Conservation (phyloP, 2,797 vertebrate species). For the Dipus sagitta region DNA sequence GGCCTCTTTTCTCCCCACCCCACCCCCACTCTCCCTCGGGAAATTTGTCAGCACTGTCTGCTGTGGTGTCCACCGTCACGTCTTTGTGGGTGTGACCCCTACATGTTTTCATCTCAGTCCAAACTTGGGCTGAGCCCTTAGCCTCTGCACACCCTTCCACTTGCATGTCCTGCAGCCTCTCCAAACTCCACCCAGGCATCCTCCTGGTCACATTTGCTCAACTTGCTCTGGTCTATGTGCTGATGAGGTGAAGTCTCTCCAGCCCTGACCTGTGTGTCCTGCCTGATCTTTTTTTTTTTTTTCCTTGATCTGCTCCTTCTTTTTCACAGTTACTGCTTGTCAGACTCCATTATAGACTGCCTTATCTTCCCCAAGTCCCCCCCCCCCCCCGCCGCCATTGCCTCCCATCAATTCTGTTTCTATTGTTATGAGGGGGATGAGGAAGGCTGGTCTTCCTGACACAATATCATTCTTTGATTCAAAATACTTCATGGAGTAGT, state of each 20-base stretch:
- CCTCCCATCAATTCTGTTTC: slow-evolving; percentile 19
- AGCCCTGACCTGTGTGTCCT: not conserved
- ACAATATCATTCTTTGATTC: slow-evolving; percentile 15
- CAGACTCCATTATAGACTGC: not conserved
- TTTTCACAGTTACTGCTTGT: not conserved
- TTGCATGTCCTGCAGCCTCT: not conserved
- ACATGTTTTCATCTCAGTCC: not conserved
- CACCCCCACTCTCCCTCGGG: not conserved
- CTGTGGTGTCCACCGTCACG: not conserved
- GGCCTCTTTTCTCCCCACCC: not conserved
- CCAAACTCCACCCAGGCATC: not conserved
- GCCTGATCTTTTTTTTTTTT: slow-evolving; percentile 37
- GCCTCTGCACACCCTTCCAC: not conserved
- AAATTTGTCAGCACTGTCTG: slow-evolving; percentile 54
- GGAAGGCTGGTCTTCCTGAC: slow-evolving; percentile 19
- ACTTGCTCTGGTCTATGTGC: not conserved
- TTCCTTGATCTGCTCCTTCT: not conserved
- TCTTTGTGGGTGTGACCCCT: slow-evolving; percentile 1
- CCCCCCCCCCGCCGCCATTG: not conserved
- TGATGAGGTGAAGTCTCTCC: not conserved
- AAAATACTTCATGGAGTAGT: not conserved
- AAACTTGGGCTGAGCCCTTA: slow-evolving; percentile 17
- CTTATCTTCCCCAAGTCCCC: not conserved
- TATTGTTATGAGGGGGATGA: not conserved
- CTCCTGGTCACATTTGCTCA: not conserved